Conservation (phyloP, 1,140 invertebrate species). For the Achatina immaculata region DNA sequence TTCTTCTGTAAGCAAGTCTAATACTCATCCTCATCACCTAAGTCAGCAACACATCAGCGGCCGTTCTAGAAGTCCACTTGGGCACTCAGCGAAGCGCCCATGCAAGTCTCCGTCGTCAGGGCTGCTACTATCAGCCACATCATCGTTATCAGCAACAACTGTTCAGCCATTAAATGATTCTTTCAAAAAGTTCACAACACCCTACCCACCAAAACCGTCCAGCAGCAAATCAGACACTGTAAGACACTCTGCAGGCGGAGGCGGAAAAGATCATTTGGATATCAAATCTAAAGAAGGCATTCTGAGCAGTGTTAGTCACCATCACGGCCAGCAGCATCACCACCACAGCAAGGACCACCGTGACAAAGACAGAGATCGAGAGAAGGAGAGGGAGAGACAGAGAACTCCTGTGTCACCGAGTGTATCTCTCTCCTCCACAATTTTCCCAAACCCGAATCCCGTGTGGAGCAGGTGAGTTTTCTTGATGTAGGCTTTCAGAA, state of each 20-base stretch:
- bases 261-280: background rate
- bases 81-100: background rate
- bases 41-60: background rate
- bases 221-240: background rate
- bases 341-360: constrained; percentile 36
- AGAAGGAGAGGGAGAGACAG: constrained; percentile 37
- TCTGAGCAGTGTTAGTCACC: background rate
- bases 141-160: background rate
- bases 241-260: background rate
- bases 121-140: background rate
- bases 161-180: background rate
- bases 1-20: background rate
- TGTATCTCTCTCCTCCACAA: constrained; percentile 5
- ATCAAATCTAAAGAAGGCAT: background rate
- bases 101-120: background rate
- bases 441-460: constrained; percentile 18
- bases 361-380: constrained; percentile 25
- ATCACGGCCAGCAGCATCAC: constrained; percentile 23
- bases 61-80: background rate
- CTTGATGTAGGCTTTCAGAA: background rate
- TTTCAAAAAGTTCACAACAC: background rate
- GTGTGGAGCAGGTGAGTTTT: constrained; percentile 29
- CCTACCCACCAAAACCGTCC: background rate
- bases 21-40: background rate
- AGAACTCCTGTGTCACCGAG: constrained; percentile 6